Conservation (phyloP, 2,113 vertebrate species). For the Cyprinodon brontotheroides region DNA sequence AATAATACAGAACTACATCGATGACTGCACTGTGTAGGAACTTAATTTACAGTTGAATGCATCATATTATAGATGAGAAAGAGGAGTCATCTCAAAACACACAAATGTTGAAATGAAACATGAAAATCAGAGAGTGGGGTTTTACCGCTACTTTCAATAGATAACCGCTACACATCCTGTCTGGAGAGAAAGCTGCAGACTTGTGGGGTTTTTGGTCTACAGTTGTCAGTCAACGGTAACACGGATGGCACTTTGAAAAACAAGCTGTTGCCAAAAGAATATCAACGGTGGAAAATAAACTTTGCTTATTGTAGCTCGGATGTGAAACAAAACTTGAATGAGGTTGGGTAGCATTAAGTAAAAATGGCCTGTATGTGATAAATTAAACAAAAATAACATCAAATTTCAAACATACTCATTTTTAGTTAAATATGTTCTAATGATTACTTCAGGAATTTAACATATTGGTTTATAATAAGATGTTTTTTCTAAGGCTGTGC, state of each 20-base stretch:
- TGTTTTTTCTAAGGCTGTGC: too few species aligned
- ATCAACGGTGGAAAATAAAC: not conserved
- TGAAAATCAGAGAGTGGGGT: constrained; percentile 65
- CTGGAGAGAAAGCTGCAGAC: constrained; percentile 71
- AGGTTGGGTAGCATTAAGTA: not conserved
- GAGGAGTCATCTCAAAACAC: constrained; percentile 57
- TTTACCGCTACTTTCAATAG: constrained; percentile 75
- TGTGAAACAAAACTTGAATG: not conserved
- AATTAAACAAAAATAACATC: too few species aligned
- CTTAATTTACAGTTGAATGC: constrained; percentile 34
- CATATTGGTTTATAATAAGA: not conserved
- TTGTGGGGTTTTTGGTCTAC: constrained; percentile 72
- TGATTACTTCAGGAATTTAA: not conserved
- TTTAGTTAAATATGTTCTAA: not conserved
- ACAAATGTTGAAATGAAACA: constrained; percentile 71
- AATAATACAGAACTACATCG: not conserved
- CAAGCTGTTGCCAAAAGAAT: not conserved
- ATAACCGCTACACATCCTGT: constrained; percentile 77
- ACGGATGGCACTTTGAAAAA: constrained; percentile 55
- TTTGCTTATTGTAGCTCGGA: not conserved
- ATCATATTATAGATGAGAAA: constrained; percentile 29
- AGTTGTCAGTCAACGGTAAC: constrained; percentile 52
- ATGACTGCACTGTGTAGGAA: constrained; percentile 3
- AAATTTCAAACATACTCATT: not conserved
- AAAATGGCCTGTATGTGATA: too few species aligned